Percentiles rank a stretch among this genome's conserved stretches.
Evolutionary conservation across 2,797 vertebrate genomes (phyloP).

Genomic region (Helarctos malayanus): DNA sequence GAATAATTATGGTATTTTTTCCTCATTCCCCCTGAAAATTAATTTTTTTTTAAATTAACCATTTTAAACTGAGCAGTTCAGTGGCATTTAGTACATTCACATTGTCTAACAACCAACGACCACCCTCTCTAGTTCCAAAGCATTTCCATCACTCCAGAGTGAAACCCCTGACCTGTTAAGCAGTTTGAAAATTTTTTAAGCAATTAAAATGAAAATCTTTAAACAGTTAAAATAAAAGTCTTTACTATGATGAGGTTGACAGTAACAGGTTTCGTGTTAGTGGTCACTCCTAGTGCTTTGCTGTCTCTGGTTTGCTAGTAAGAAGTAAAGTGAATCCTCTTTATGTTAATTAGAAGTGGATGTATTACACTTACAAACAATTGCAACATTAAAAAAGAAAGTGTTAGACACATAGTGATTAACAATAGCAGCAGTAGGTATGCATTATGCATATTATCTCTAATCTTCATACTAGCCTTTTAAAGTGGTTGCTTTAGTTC

Average conservation of each 20-base stretch:
- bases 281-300: not conserved
- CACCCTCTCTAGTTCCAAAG: constrained; percentile 27
- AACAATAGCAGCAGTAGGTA: not conserved
- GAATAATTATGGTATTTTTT: not conserved
- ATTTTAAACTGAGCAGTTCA: constrained; percentile 6
- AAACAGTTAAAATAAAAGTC: constrained; percentile 41
- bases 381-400: constrained; percentile 39
- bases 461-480: constrained; percentile 50
- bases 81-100: constrained; percentile 24
- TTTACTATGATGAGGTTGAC: not conserved
- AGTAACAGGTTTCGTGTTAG: constrained; percentile 24
- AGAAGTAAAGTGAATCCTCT: not conserved
- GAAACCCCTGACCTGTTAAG: not conserved
- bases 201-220: not conserved
- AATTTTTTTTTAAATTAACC: not conserved
- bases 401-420: constrained; percentile 5
- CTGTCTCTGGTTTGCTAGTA: constrained; percentile 45
- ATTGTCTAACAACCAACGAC: not conserved
- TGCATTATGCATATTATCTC: not conserved
- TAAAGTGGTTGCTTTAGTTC: not conserved
- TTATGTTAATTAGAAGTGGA: constrained; percentile 31
- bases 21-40: not conserved
- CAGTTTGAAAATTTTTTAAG: constrained; percentile 1
- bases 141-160: not conserved
- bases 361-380: constrained; percentile 25